These are phyloP conservation scores for Perdita meconis DNA, from an alignment of 2,888 invertebrate genomes.

Conservation along the genomic window DNA sequence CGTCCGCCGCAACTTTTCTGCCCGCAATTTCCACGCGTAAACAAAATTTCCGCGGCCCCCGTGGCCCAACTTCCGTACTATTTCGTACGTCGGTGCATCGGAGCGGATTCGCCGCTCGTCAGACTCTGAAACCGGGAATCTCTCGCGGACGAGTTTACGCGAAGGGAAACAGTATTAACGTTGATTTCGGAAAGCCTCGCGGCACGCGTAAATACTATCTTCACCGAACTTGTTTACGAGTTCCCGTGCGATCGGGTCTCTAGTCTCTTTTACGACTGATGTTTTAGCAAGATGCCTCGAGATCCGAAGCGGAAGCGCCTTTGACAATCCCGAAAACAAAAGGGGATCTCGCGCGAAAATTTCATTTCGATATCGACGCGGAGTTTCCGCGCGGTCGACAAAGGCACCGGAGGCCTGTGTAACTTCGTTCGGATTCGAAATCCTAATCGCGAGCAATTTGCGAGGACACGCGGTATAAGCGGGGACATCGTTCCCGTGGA, in stretches of 20 bases:
- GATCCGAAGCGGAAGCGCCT: neutral
- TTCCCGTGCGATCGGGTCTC: too few relatives aligned
- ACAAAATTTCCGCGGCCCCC: slow-evolving; percentile 47
- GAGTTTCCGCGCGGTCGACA: neutral
- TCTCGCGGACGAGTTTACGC: slow-evolving; percentile 15
- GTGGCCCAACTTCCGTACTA: slow-evolving; percentile 35
- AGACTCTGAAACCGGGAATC: too few relatives aligned
- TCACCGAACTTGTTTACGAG: slow-evolving; percentile 24
- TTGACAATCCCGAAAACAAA: neutral
- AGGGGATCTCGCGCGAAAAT: slow-evolving; percentile 12
- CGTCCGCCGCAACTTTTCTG: neutral
- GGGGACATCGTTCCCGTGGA: too few relatives aligned
- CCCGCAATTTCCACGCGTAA: slow-evolving; percentile 22
- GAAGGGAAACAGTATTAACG: slow-evolving; percentile 20
- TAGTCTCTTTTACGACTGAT: slow-evolving; percentile 37
- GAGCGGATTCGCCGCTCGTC: slow-evolving; percentile 32
- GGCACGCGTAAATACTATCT: slow-evolving; percentile 33
- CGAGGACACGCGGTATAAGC: neutral
- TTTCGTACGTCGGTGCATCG: slow-evolving; percentile 35
- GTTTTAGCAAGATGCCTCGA: neutral
- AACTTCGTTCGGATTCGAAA: neutral
- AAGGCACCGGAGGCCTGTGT: neutral
- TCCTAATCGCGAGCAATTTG: slow-evolving; percentile 23
- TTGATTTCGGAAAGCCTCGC: slow-evolving; percentile 9
- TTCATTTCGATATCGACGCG: slow-evolving; percentile 4